Evolutionary conservation across 1,140 invertebrate species (phyloP).

Genomic region (Drosophila seguyi): DNA sequence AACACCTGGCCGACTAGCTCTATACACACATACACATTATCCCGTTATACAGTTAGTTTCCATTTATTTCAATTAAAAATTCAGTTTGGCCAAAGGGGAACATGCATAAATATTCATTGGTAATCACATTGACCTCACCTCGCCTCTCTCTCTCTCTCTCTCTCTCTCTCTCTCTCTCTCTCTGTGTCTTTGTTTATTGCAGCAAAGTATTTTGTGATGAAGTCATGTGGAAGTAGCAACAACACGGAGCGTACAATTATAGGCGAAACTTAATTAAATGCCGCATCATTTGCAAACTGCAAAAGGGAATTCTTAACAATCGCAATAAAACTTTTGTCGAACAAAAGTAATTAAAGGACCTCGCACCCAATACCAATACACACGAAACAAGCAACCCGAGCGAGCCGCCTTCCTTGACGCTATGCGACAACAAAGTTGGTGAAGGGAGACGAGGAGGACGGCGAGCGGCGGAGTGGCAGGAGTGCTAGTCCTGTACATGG

Average conservation of each 20-base stretch:
- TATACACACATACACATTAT: conserved; percentile 19
- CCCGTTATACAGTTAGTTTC: conserved; percentile 54
- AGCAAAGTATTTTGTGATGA: conserved; percentile 42
- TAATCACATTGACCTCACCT: conserved; percentile 54
- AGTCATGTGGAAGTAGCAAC: conserved; percentile 59
- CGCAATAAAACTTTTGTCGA: conserved; percentile 71
- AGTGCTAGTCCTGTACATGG: conserved; percentile 57
- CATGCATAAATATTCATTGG: conserved; percentile 67
- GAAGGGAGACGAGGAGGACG: conserved; percentile 14
- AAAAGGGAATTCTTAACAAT: conserved; percentile 64
- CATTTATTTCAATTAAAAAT: conserved; percentile 77
- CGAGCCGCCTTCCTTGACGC: conserved; percentile 46
- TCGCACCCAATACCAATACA: conserved; percentile 40
- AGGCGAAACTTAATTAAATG: conserved; percentile 68
- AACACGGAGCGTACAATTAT: conserved; percentile 48
- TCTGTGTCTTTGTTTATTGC: conserved; percentile 18
- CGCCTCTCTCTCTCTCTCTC: too few species aligned
- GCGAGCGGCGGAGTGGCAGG: conserved; percentile 24
- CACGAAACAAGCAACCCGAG: neutral
- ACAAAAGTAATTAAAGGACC: conserved; percentile 75
- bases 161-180: too few species aligned
- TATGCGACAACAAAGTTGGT: conserved; percentile 72
- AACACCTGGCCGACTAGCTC: conserved; percentile 45
- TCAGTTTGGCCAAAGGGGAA: conserved; percentile 38
- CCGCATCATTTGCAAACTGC: conserved; percentile 63